These are phyloP conservation scores for Ceratotherium simum DNA, from an alignment of 2,113 vertebrate species.

Conservation along the genomic window DNA sequence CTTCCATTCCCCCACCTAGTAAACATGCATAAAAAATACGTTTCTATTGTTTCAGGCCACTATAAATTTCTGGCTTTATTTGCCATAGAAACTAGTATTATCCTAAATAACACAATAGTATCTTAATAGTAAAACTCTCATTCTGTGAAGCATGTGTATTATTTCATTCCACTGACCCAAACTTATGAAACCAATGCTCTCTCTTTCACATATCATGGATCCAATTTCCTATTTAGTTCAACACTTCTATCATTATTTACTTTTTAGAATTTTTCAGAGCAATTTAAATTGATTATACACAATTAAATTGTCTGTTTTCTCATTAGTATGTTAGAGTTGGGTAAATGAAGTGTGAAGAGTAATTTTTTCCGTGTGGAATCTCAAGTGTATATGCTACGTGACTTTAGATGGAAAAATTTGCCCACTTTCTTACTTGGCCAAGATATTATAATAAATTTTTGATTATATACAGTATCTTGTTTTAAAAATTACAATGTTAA, in stretches of 20 bases:
- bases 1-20: background rate
- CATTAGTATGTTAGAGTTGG: background rate
- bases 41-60: background rate
- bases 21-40: background rate
- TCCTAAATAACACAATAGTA: background rate
- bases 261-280: background rate
- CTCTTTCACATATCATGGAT: background rate
- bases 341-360: background rate
- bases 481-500: background rate
- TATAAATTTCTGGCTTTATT: background rate
- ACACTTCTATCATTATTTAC: background rate
- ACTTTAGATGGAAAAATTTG: background rate
- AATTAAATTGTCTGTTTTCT: background rate
- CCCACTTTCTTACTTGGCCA: background rate
- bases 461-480: background rate
- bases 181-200: background rate
- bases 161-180: background rate
- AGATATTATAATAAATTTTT: background rate
- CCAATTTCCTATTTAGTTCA: background rate
- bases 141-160: background rate
- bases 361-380: background rate
- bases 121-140: background rate
- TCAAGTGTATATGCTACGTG: background rate
- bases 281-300: background rate
- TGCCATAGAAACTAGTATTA: background rate